phyloP scores from a whole-genome alignment of 2,797 vertebrate genomes.

The Coluber constrictor region DNA sequence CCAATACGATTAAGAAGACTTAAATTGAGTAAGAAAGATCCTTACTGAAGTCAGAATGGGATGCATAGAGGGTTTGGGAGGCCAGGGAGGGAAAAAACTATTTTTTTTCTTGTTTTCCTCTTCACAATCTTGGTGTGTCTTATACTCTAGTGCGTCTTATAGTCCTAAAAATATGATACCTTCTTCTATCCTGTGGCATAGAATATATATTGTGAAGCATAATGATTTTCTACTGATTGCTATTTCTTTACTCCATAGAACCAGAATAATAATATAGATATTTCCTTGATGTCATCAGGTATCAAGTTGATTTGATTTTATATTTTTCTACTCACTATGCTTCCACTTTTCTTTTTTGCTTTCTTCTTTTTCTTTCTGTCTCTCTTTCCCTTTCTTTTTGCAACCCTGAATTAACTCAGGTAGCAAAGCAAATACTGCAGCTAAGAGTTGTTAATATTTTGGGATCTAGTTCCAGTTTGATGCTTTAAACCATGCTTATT shows the following conservation, averaged over 20 bases:
- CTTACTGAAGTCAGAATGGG: neutral
- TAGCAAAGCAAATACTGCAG: neutral
- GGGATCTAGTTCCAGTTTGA: neutral
- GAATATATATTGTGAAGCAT: neutral
- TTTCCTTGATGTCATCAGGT: neutral
- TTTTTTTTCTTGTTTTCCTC: too few species aligned
- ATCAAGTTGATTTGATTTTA: neutral
- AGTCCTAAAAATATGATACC: too few species aligned
- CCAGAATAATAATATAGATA: neutral
- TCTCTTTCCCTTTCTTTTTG: neutral
- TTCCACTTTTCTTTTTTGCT: neutral
- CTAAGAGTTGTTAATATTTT: neutral
- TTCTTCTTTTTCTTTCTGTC: neutral
- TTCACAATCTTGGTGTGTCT: too few species aligned
- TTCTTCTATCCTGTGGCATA: neutral
- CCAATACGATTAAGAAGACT: neutral
- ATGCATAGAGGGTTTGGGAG: too few species aligned
- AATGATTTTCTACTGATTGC: neutral
- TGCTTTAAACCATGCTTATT: neutral
- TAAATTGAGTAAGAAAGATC: neutral
- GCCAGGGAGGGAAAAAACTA: too few species aligned
- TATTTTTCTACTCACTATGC: neutral
- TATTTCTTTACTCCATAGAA: neutral
- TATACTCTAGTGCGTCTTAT: too few species aligned
- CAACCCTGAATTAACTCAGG: neutral